Percentiles rank a stretch among this genome's conserved stretches.
phyloP scores from a whole-genome alignment of 2,113 vertebrate genomes.

The Cheirogaleus medius region DNA sequence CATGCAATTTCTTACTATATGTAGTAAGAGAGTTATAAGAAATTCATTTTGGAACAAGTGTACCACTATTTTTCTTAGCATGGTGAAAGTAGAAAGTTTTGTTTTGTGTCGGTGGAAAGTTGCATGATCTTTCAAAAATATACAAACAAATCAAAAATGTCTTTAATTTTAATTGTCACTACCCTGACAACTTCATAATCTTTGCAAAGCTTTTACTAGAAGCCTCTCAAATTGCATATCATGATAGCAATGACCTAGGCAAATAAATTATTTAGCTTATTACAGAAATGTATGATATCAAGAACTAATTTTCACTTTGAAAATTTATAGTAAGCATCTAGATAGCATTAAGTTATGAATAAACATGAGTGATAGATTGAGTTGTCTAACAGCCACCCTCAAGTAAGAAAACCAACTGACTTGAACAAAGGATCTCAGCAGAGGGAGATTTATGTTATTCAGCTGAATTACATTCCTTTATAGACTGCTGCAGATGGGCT shows the following conservation, averaged over 20 bases:
- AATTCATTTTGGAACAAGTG: background rate
- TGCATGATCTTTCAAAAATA: background rate
- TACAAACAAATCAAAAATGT: background rate
- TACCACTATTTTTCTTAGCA: background rate
- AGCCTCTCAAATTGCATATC: background rate
- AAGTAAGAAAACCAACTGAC: constrained; percentile 69
- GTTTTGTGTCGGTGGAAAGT: background rate
- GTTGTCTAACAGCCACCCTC: constrained; percentile 60
- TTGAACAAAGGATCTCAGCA: constrained; percentile 69
- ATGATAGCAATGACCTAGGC: background rate
- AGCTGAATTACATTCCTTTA: constrained; percentile 73
- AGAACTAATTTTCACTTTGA: constrained; percentile 48
- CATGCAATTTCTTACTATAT: background rate
- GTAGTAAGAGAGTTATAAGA: background rate
- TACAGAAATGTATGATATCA: constrained; percentile 29
- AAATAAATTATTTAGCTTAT: constrained; percentile 47
- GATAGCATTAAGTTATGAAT: constrained; percentile 64
- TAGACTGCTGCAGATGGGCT: constrained; percentile 68
- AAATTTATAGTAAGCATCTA: constrained; percentile 39
- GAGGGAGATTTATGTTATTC: constrained; percentile 76
- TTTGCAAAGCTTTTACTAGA: constrained; percentile 10
- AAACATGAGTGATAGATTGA: constrained; percentile 72
- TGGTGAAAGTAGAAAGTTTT: background rate
- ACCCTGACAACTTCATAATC: background rate
- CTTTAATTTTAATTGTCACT: background rate